These are phyloP conservation scores for Oithona nana DNA, from an alignment of 2,888 invertebrate genomes.

Conservation along the genomic window DNA sequence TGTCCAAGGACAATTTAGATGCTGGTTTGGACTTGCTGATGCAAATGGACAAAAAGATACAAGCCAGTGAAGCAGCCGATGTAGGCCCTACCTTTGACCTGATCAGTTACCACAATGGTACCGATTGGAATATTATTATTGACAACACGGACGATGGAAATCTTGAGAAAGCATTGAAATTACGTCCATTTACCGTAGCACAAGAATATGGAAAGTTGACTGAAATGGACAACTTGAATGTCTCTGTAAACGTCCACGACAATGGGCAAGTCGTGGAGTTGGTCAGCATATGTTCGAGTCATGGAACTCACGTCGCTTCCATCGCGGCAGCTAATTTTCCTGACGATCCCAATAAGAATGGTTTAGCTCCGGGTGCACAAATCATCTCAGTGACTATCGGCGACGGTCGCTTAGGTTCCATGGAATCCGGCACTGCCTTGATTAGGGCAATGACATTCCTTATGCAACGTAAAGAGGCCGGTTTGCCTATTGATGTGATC, in stretches of 20 bases:
- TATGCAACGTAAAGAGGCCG: conserved; percentile 32
- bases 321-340: conserved; percentile 83
- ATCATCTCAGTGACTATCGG: conserved; percentile 79
- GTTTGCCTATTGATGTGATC: conserved; percentile 50
- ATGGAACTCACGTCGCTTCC: conserved; percentile 93
- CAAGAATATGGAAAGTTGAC: conserved; percentile 28
- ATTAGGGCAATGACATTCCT: conserved; percentile 75
- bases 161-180: conserved; percentile 47
- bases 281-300: conserved; percentile 79
- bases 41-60: conserved; percentile 64
- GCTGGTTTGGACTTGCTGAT: conserved; percentile 57
- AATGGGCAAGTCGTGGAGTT: conserved; percentile 77
- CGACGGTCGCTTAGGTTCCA: conserved; percentile 73
- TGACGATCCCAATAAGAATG: conserved; percentile 66
- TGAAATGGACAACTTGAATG: not conserved
- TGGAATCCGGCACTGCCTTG: conserved; percentile 90
- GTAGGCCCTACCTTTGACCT: conserved; percentile 76
- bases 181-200: conserved; percentile 27
- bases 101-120: conserved; percentile 75
- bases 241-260: conserved; percentile 53
- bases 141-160: conserved; percentile 68
- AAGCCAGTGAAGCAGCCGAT: conserved; percentile 20
- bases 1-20: conserved; percentile 71
- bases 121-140: conserved; percentile 68
- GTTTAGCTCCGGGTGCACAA: conserved; percentile 89